Evolutionary conservation across 2,888 invertebrate species (phyloP).

Genomic region (Cephus spinipes): DNA sequence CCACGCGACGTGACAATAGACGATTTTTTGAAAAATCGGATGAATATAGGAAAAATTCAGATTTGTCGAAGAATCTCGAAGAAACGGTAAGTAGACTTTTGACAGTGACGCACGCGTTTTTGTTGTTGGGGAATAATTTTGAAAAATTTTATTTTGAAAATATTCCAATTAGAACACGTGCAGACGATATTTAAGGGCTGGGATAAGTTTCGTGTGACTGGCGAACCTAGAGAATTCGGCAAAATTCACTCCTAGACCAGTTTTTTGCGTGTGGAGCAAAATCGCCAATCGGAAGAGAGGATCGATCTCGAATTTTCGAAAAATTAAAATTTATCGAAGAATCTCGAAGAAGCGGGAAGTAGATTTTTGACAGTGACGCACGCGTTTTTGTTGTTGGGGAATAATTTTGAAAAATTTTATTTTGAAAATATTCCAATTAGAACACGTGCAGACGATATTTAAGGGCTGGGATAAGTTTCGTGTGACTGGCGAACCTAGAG

Average conservation of each 20-base stretch:
- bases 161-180: neutral
- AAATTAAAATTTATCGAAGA: neutral
- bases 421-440: neutral
- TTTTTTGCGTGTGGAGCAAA: neutral
- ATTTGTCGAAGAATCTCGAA: neutral
- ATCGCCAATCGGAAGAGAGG: too few relatives aligned
- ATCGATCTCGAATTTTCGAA: neutral
- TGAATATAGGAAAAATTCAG: neutral
- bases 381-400: too few relatives aligned
- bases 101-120: too few relatives aligned
- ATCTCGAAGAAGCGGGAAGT: too few relatives aligned
- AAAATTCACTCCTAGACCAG: neutral
- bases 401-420: neutral
- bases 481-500: neutral
- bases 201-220: neutral
- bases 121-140: neutral
- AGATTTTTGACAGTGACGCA: neutral
- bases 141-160: neutral
- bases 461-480: neutral
- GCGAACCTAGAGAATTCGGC: neutral
- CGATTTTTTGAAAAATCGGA: neutral
- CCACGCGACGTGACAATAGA: conserved; percentile 16
- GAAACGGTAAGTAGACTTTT: neutral
- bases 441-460: neutral
- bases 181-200: neutral